Evolutionary conservation across 2,888 invertebrate genomes (phyloP), one percentile per base, ranked within the genome.

Genomic region (Tyria jacobaeae): DNA sequence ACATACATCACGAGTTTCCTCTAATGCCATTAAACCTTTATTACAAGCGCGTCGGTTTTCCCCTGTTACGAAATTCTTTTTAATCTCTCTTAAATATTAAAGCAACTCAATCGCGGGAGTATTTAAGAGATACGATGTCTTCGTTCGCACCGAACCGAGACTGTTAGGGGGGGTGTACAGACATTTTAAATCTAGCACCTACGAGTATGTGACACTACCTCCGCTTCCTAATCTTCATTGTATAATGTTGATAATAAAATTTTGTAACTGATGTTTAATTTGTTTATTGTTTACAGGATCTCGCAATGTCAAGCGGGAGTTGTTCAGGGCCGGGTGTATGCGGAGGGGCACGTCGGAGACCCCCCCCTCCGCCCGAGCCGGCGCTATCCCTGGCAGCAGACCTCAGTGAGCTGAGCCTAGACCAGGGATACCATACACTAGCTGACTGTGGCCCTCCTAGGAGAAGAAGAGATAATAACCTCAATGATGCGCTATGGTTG

Each of bases 381-480:
- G 87, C 89, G 1, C 84, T 90, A 39, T 88, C 93, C n/a, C 85
- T 93, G 12, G 89, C 91, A 2, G 92, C 93, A 0, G 93, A 94
- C 71, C 83, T 94, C 52, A 94, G 93, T 67, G 92, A 94, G 80
- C 96, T 97, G 48, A 96, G 95, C 80, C 91, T 97, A 47, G 97
- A 97, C 88, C 97, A 97, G 86, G 97, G 97, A 1, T 97, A 97
- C 90, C 97, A 97, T 78, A 97, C 97, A 9, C 89, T 97, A 62
- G 96, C 96, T 0, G 85, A 96, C 96, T 87, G 97, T 96, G 92
- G 92, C 10, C 92, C 92, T 0, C 92, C 92, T 0, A 81, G 91
- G 41, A 78, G 92, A 66, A 68, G 91, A 49, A 74, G 89, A 49
- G 92, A 93, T 61, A 91, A 90, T 51, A 88, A 89, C 15, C 83